Percentiles rank a stretch among this genome's conserved stretches.
Conservation (phyloP, 2,797 vertebrate genomes). For the Clarias fuscus region DNA sequence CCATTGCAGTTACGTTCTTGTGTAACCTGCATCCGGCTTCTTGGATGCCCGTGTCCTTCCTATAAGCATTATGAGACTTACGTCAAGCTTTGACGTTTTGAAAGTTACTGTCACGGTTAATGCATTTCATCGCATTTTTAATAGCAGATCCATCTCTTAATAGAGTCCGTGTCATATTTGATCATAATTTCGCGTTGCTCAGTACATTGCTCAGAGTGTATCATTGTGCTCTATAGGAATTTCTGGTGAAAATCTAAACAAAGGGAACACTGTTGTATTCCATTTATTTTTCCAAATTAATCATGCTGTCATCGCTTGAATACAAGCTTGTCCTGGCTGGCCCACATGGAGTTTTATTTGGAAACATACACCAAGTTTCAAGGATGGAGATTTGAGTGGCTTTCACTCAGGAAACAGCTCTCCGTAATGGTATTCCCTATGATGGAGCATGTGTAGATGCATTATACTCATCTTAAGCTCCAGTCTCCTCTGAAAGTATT, state of each 20-base stretch:
- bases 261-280: constrained; percentile 56
- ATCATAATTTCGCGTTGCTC: not conserved
- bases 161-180: not conserved
- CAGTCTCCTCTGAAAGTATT: not conserved
- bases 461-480: constrained; percentile 20
- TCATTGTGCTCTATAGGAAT: constrained; percentile 36
- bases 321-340: constrained; percentile 49
- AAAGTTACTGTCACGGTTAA: not conserved
- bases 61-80: not conserved
- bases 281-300: constrained; percentile 52
- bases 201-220: constrained; percentile 24
- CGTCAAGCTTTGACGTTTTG: not conserved
- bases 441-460: constrained; percentile 35
- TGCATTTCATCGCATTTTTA: not conserved
- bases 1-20: not conserved
- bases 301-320: constrained; percentile 55
- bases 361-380: constrained; percentile 48
- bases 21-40: not conserved
- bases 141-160: not conserved
- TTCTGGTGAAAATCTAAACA: constrained; percentile 52
- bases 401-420: constrained; percentile 49
- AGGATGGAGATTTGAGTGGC: constrained; percentile 48
- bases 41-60: not conserved
- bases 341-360: constrained; percentile 51
- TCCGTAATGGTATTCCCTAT: constrained; percentile 37